These are phyloP conservation scores for Papilio helenus DNA, from an alignment of 1,140 invertebrate genomes.

Conservation along the genomic window DNA sequence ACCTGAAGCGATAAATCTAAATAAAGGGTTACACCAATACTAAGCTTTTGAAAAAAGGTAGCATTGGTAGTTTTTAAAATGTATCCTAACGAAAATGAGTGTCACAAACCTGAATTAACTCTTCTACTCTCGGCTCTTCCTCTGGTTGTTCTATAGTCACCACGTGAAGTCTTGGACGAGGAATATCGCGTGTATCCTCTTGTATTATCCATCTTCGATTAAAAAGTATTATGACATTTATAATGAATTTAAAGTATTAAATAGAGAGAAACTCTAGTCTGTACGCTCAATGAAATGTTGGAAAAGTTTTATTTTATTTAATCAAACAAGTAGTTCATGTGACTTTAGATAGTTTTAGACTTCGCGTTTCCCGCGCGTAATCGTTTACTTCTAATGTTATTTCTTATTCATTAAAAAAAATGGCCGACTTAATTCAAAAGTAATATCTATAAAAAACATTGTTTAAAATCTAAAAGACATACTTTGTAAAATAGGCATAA, in stretches of 20 bases:
- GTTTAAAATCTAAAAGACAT: background rate
- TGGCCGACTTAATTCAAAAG: background rate
- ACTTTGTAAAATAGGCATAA: too few relatives aligned
- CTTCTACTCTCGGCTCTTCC: constrained; percentile 58
- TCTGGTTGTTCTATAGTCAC: constrained; percentile 49
- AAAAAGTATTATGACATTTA: background rate
- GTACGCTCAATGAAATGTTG: background rate
- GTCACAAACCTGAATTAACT: constrained; percentile 55
- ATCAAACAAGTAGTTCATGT: too few relatives aligned
- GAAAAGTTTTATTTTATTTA: too few relatives aligned
- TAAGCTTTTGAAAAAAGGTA: too few relatives aligned
- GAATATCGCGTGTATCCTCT: background rate
- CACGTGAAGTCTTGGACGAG: constrained; percentile 33
- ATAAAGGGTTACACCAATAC: too few relatives aligned
- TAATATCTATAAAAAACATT: background rate
- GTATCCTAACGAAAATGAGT: background rate
- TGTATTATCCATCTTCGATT: constrained; percentile 1
- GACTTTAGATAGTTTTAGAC: too few relatives aligned
- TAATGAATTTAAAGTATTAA: background rate
- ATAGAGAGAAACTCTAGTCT: background rate
- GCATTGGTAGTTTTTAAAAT: too few relatives aligned
- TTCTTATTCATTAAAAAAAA: background rate
- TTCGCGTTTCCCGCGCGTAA: too few relatives aligned
- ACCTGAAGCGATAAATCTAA: too few relatives aligned
- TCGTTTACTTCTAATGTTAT: too few relatives aligned